Percentiles rank a stretch among this genome's conserved stretches.
Evolutionary conservation across 2,797 vertebrate species (phyloP).

Genomic region (Chaetophractus vellerosus): DNA sequence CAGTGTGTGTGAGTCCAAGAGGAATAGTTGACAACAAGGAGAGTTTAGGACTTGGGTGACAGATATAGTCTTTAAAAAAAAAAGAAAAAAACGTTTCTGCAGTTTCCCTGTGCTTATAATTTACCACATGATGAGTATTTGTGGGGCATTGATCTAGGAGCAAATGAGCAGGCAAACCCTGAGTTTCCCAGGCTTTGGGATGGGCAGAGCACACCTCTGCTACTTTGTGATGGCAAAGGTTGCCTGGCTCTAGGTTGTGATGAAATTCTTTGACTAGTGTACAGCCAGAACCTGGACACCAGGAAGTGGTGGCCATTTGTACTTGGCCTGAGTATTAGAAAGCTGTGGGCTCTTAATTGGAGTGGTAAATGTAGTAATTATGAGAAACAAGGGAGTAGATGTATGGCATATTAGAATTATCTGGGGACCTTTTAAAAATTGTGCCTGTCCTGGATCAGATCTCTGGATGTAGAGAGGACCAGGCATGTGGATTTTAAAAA

Average conservation of each 20-base stretch:
- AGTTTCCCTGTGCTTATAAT: too few relatives aligned
- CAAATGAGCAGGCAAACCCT: too few relatives aligned
- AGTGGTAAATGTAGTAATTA: background rate
- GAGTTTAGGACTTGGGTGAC: background rate
- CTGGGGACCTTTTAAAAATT: background rate
- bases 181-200: background rate
- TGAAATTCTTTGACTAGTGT: background rate
- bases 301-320: background rate
- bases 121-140: too few relatives aligned
- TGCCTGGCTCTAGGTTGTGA: background rate
- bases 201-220: background rate
- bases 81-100: too few relatives aligned
- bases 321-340: background rate
- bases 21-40: background rate
- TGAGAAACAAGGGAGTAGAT: background rate
- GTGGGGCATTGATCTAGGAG: accelerated
- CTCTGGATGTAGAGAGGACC: background rate
- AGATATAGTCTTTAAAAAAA: too few relatives aligned
- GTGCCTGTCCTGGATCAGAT: background rate
- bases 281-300: background rate
- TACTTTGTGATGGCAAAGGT: background rate
- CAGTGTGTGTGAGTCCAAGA: background rate
- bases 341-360: background rate
- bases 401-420: background rate
- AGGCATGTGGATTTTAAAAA: background rate